Evolutionary conservation across 2,797 vertebrate genomes (phyloP).

Genomic region (Pseudochaenichthys georgianus): DNA sequence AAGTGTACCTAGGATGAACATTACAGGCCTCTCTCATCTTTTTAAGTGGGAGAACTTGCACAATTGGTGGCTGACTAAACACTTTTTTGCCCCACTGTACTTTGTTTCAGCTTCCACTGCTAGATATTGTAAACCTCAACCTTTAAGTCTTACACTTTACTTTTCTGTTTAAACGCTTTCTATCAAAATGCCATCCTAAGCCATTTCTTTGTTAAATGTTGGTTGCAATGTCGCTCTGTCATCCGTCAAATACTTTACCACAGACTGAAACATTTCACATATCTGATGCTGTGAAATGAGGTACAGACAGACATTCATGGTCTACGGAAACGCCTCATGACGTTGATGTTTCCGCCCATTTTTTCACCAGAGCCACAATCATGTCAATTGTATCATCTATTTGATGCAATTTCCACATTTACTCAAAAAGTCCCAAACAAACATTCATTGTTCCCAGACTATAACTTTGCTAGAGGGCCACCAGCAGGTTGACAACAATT

Average conservation of each 20-base stretch:
- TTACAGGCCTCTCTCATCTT: too few species aligned
- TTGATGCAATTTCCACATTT: too few species aligned
- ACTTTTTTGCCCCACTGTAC: too few species aligned
- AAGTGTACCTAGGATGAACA: too few species aligned
- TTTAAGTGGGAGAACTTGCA: too few species aligned
- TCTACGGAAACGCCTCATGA: neutral
- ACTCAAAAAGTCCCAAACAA: too few species aligned
- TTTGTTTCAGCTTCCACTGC: neutral
- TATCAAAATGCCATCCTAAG: neutral
- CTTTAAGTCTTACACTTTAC: neutral
- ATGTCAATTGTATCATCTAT: too few species aligned
- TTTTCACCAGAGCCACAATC: too few species aligned
- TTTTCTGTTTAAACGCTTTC: neutral
- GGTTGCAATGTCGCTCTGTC: neutral
- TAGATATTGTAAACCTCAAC: neutral
- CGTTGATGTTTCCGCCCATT: too few species aligned
- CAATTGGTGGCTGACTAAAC: too few species aligned
- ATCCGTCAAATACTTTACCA: neutral
- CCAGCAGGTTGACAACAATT: neutral
- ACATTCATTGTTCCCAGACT: neutral
- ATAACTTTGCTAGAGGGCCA: neutral
- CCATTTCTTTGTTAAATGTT: conserved; percentile 1
- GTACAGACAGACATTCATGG: neutral
- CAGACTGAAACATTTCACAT: neutral
- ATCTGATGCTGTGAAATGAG: neutral